Base-by-base conservation (phyloP, 2,113 vertebrate genomes). In the Centropristis striata region DNA sequence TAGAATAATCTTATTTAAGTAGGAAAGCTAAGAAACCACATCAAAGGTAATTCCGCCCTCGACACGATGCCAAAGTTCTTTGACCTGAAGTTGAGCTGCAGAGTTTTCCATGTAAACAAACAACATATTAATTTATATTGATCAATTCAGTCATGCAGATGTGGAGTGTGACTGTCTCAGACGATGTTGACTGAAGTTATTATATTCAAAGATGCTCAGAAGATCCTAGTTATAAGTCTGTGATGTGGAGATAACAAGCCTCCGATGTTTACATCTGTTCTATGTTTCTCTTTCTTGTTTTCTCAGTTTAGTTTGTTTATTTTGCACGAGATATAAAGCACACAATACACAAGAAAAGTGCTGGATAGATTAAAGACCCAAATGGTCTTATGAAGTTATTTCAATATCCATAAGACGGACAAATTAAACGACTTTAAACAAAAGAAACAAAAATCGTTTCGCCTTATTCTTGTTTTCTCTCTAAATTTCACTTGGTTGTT, bases 1-100 rank as follows among this genome's bases (percentile, higher is more conserved):
- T 73, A 42, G 59, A 47, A 81, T 75, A 76, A 80, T 71, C 50
- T 53, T n/a, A 72, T 71, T 77, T 49, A 44, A 75, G 66, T 55
- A 44, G 54, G 80, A 75, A 79, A 49, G 70, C 57, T 36, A 68
- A 60, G 49, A 71, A 60, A 64, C 14, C 39, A 81, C 85, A 61
- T 86, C 77, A 87, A 81, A 87, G 70, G 54, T 41, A 39, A 5
- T 59, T 54, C 54, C 14, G 1, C 46, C 41, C 41, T 65, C 12
- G 71, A 59, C 65, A 60, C 27, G 50, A 72, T 65, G 57, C 37
- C 37, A 1, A 3, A 58, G 50, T 68, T 55, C 58, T 74, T 44
- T 55, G 50, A 85, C 51, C 54, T 71, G 12, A 83, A 53, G 28
- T 67, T 39, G 5, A 77, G 54, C 25, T 28, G 36, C 23, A 54